phyloP scores from a whole-genome alignment of 1,140 invertebrate species.

The Asobara japonica region DNA sequence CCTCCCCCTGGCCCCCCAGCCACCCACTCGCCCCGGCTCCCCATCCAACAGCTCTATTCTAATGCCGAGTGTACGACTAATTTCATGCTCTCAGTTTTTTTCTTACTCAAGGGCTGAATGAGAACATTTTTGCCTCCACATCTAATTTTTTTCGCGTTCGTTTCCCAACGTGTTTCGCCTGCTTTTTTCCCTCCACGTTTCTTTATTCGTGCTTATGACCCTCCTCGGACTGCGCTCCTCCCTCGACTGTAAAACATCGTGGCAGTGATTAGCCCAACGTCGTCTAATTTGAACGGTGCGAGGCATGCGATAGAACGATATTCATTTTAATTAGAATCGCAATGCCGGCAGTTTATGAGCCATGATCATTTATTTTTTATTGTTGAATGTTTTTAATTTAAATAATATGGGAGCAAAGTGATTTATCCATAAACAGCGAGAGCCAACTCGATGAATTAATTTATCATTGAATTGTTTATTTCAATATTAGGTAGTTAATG shows the following conservation, averaged over 20 bases:
- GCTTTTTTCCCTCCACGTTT: conserved; percentile 23
- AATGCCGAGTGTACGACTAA: conserved; percentile 49
- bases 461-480: background rate
- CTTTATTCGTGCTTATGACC: conserved; percentile 9
- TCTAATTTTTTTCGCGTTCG: conserved; percentile 27
- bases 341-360: conserved; percentile 46
- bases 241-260: conserved; percentile 17
- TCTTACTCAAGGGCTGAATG: conserved; percentile 13
- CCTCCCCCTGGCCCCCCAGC: background rate
- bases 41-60: conserved; percentile 29
- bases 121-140: conserved; percentile 22
- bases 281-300: conserved; percentile 49
- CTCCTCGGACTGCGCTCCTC: background rate
- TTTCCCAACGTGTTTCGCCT: conserved; percentile 13
- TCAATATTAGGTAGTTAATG: background rate
- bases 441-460: background rate
- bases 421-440: background rate
- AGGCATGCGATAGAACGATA: conserved; percentile 39
- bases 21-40: no score
- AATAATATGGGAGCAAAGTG: background rate
- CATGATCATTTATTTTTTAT: conserved; percentile 32
- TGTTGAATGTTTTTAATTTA: conserved; percentile 1
- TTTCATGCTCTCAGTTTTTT: conserved; percentile 49
- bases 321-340: conserved; percentile 60
- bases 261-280: conserved; percentile 43